Conservation (phyloP, 2,113 vertebrate species). For the Salvelinus sp. region DNA sequence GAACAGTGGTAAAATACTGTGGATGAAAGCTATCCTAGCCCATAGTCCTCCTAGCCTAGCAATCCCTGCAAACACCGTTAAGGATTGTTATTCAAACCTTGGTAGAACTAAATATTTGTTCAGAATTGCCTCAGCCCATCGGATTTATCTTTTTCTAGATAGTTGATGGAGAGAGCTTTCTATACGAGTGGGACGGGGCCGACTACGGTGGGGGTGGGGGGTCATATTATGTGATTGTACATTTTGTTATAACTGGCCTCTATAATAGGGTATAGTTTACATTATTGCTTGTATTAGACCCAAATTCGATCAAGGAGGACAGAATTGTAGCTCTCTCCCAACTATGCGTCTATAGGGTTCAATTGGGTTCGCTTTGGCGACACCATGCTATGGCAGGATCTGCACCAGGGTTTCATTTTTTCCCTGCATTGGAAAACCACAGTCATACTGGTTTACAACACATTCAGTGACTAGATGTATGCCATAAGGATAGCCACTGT, state of each 20-base stretch:
- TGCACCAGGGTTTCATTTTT: background rate
- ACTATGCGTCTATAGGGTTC: slow-evolving; percentile 9
- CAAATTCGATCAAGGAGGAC: background rate
- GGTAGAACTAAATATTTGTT: background rate
- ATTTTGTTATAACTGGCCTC: slow-evolving; percentile 8
- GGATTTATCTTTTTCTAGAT: slow-evolving; percentile 7
- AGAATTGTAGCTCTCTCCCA: background rate
- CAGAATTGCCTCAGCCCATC: background rate
- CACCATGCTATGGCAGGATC: background rate
- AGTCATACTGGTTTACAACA: background rate
- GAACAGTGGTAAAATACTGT: background rate
- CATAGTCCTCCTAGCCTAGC: background rate
- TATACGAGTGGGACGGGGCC: slow-evolving; percentile 34
- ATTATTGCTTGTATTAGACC: background rate
- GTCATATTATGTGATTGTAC: slow-evolving; percentile 24
- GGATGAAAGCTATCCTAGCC: background rate
- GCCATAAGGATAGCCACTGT: background rate
- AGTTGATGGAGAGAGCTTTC: slow-evolving; percentile 16
- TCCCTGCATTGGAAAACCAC: background rate
- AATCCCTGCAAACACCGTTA: background rate
- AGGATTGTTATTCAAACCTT: background rate
- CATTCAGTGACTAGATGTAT: background rate
- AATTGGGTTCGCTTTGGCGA: slow-evolving; percentile 12
- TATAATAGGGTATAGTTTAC: background rate
- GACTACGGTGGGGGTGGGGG: slow-evolving; percentile 6